Evolutionary conservation across 2,113 vertebrate genomes (phyloP), one percentile per base, ranked within the genome.

Genomic region (Sphaerodactylus townsendi): DNA sequence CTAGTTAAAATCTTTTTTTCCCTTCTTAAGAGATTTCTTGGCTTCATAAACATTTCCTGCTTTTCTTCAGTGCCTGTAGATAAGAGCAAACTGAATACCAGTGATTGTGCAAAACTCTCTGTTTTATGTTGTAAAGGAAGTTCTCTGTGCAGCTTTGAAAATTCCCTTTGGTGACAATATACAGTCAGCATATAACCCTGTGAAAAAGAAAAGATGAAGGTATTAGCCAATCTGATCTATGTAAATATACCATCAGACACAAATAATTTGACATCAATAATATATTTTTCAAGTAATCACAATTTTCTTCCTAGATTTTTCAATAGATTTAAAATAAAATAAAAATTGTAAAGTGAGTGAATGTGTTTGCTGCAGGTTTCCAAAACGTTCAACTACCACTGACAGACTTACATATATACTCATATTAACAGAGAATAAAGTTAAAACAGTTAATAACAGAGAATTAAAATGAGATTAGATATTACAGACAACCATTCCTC

Each of bases 181-280:
- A 70, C 33, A 86, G 64, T 30, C 84, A 83, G 30, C 66, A 69
- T 9, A 86, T n/a, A 2, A 72, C 19, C 78, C 88, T 86, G 53
- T 62, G 77, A 82, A 83, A 53, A 14, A 83, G 62, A 14, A 89
- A 79, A 79, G 82, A 88, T 83, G 62, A 82, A 92, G 79, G 17
- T 25, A 89, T 50, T 33, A 83, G 39, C 21, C 35, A 9, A 0
- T 81, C 84, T 70, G 79, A 72, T 81, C 79, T 68, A 39, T 39
- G 50, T 72, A 81, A 81, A 72, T 72, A 81, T 71, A 81, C 50
- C 79, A 72, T 72, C 68, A 72, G 79, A 44, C 37, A 81, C 25
- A 81, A 72, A 81, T 81, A 81, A 81, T 81, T 81, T 72, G 35
- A 11, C 35, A 81, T 81, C 59, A 81, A 81, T 81, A 81, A 81